A percentile compares a stretch with the other conserved stretches of the same genome.
phyloP scores from a whole-genome alignment of 2,797 vertebrate species.

The Parauchenoglanis punctatus region DNA sequence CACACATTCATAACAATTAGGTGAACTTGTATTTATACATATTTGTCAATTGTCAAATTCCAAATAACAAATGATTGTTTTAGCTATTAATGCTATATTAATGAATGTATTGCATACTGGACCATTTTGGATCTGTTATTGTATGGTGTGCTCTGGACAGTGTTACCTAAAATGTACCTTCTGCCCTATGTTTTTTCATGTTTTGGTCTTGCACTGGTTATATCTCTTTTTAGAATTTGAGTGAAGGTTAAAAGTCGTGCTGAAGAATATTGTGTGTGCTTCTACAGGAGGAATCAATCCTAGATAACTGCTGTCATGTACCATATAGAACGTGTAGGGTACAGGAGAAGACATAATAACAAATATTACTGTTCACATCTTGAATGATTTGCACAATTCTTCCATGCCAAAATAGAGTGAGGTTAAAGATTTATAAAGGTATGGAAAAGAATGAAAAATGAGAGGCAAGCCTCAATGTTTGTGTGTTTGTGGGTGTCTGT shows the following conservation, averaged over 20 bases:
- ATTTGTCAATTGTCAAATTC: not conserved
- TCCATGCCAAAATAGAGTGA: not conserved
- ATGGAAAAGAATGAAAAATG: constrained; percentile 22
- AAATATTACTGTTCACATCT: not conserved
- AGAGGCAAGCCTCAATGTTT: not conserved
- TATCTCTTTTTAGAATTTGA: not conserved
- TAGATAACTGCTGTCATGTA: not conserved
- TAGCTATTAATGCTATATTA: not conserved
- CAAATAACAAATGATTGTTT: not conserved
- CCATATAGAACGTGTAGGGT: not conserved
- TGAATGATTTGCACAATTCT: not conserved
- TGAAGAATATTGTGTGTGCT: not conserved
- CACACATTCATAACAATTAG: no score
- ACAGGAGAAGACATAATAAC: not conserved
- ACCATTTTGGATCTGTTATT: not conserved
- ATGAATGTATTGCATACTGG: not conserved
- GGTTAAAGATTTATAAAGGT: constrained; percentile 34
- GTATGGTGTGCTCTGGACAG: not conserved
- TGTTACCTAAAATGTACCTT: not conserved
- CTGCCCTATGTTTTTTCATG: not conserved
- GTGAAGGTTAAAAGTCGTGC: not conserved
- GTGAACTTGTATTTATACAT: not conserved
- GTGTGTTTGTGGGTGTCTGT: not conserved
- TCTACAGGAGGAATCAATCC: not conserved
- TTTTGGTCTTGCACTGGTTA: not conserved